These are phyloP conservation scores for Ericerus pela DNA, from an alignment of 1,140 invertebrate genomes.

Conservation along the genomic window DNA sequence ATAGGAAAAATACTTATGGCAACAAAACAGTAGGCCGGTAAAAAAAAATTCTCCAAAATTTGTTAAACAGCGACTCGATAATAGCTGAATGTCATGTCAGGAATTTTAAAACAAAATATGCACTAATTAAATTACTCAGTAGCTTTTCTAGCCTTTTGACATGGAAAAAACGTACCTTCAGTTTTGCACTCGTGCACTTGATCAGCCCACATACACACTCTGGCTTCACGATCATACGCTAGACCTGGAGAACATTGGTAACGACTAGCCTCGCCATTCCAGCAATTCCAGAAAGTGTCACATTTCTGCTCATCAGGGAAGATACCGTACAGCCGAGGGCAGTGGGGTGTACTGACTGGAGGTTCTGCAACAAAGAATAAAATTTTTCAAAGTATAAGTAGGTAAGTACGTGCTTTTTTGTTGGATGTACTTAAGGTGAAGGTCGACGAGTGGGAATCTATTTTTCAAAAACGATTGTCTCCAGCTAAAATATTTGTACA, in stretches of 20 bases:
- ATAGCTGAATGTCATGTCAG: too few species aligned
- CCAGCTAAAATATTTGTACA: too few species aligned
- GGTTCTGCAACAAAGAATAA: conserved; percentile 47
- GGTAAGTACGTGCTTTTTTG: too few species aligned
- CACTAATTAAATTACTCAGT: not conserved
- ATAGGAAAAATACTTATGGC: too few species aligned
- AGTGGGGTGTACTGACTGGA: conserved; percentile 69
- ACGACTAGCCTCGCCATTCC: conserved; percentile 82
- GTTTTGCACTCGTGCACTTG: conserved; percentile 79
- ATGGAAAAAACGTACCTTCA: conserved; percentile 45
- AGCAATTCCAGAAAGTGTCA: conserved; percentile 90
- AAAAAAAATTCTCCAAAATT: too few species aligned
- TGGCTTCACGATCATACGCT: conserved; percentile 78
- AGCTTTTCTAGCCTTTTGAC: not conserved
- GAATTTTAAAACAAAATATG: not conserved
- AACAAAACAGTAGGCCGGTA: too few species aligned
- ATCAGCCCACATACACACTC: conserved; percentile 90
- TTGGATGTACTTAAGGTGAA: too few species aligned
- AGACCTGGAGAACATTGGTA: conserved; percentile 88
- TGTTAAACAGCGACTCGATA: too few species aligned
- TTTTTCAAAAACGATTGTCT: too few species aligned
- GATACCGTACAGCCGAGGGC: conserved; percentile 75
- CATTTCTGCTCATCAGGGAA: conserved; percentile 78
- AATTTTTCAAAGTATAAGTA: too few species aligned
- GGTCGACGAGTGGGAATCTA: too few species aligned